Percentiles rank a stretch among this genome's conserved stretches.
phyloP scores from a whole-genome alignment of 2,888 invertebrate genomes.

The Andrena dorsata region DNA sequence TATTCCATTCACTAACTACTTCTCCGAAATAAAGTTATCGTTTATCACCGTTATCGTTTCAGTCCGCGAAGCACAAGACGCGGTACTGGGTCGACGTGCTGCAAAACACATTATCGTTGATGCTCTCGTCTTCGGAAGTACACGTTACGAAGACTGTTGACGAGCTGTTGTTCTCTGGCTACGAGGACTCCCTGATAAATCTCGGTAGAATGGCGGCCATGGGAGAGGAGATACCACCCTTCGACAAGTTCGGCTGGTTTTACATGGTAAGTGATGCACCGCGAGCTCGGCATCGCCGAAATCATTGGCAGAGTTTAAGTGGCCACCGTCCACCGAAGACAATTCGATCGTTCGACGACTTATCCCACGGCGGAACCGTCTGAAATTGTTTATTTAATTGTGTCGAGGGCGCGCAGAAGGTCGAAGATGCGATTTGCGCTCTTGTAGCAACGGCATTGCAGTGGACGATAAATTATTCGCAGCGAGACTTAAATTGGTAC shows the following conservation, averaged over 20 bases:
- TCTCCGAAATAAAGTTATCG: background rate
- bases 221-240: conserved; percentile 85
- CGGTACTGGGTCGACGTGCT: conserved; percentile 87
- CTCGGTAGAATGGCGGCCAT: conserved; percentile 87
- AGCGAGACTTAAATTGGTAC: conserved; percentile 74
- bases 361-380: background rate
- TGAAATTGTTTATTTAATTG: conserved; percentile 59
- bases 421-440: conserved; percentile 57
- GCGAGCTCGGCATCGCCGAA: no score
- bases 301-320: no score
- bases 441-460: conserved; percentile 45
- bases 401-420: conserved; percentile 51
- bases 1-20: background rate
- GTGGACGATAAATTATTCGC: conserved; percentile 64
- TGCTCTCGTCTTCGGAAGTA: conserved; percentile 87
- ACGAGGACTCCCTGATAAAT: conserved; percentile 90
- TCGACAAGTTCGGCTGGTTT: conserved; percentile 95
- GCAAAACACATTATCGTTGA: conserved; percentile 87
- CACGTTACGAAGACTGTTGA: conserved; percentile 88
- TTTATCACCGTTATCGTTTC: conserved; percentile 15
- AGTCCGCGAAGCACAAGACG: conserved; percentile 87
- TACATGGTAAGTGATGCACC: conserved; percentile 86
- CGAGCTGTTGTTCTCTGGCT: conserved; percentile 93
- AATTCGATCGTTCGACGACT: background rate
- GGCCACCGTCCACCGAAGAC: background rate